Evolutionary conservation across 2,113 vertebrate genomes (phyloP).

Genomic region (Sapayoa aenigma): DNA sequence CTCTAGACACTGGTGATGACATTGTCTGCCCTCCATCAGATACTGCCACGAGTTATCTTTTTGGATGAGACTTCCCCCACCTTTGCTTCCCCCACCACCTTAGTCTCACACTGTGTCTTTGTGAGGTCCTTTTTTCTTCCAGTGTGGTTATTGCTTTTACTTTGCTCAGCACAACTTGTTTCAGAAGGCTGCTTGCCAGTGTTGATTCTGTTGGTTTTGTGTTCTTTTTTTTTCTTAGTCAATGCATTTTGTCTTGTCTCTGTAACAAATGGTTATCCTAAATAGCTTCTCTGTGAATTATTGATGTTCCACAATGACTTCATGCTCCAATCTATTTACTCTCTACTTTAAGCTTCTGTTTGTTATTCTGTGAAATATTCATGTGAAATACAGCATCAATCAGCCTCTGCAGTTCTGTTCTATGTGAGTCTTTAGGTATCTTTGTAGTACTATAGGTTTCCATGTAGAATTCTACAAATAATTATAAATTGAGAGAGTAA

Average conservation of each 20-base stretch:
- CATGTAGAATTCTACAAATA: not conserved
- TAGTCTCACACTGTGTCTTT: not conserved
- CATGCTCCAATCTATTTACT: not conserved
- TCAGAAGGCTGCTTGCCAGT: not conserved
- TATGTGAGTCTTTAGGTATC: not conserved
- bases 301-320: slow-evolving; percentile 7
- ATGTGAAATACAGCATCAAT: not conserved
- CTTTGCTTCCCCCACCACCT: not conserved
- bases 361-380: not conserved
- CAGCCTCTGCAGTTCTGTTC: not conserved
- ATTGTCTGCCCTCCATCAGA: not conserved
- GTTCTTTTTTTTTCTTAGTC: not conserved
- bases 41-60: rapidly evolving
- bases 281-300: slow-evolving; percentile 39
- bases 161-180: not conserved
- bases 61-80: not conserved
- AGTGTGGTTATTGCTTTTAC: not conserved
- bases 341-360: not conserved
- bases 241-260: not conserved
- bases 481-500: not conserved
- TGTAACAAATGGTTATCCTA: slow-evolving; percentile 17
- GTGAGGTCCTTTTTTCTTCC: not conserved
- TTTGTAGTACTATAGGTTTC: not conserved
- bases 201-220: not conserved
- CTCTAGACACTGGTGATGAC: rapidly evolving